Evolutionary conservation across 2,888 invertebrate species (phyloP), one percentile per base, ranked within the genome.

Genomic region (Odontothrips loti): DNA sequence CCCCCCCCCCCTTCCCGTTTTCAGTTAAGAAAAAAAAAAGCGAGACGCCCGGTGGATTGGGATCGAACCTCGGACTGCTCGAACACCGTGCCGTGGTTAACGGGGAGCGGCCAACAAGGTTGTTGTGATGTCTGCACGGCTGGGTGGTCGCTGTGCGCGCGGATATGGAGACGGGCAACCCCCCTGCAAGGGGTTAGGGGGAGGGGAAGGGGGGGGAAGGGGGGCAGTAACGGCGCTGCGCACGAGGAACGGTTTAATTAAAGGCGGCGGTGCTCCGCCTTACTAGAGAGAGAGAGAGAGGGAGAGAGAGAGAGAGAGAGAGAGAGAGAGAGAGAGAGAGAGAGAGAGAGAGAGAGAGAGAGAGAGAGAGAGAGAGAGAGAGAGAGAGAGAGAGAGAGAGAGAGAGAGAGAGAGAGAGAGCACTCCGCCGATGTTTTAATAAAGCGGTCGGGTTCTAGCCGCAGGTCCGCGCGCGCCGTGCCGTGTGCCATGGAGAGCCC

Each of bases 341-440:
- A 3, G 3, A 3, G 63, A 3, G 20, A 6, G 34, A 6, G 34
- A 6, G 34, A 6, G 34, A 43, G 34, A 43, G 34, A 43, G 34
- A 43, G 34, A 43, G 34, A 43, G 34, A 43, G 58, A 23, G 68
- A 63, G 63, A 9, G 23, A 9, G 63, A 9, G 11, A 23, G 68
- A n/a, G 63, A 3, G 3, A 3, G 63, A 3, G 20, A 6, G 34
- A 6, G 34, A 6, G 34, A 6, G 34, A 43, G 34, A 43, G 34
- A 43, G 34, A 43, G 34, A 43, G 34, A 43, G 34, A 43, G 58
- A 23, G 68, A 63, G 63, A 9, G 23, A 9, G 63, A 9, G 63
- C 23, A n/a, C 23, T 20, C n/a, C 68, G 23, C 68, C 68, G 68
- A 68, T 68, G 68, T 68, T 68, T 68, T 68, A 68, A 68, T 68